Conservation (phyloP, 2,113 vertebrate genomes). For the Limnothrissa miodon region DNA sequence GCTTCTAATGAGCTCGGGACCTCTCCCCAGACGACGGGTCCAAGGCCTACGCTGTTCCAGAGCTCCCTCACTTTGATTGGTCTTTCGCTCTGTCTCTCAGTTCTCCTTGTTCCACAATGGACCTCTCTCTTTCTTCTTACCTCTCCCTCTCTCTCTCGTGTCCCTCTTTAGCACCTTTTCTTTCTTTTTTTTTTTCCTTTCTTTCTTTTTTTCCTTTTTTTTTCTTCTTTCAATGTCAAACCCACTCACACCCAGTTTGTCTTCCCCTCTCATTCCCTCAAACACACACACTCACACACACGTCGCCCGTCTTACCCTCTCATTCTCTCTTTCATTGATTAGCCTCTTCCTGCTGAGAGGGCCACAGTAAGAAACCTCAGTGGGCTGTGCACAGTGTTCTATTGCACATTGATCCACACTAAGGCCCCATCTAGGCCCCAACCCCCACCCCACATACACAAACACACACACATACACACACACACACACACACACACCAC, state of each 20-base stretch:
- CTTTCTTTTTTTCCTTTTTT: neutral
- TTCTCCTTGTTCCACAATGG: neutral
- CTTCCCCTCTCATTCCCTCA: neutral
- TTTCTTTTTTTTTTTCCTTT: neutral
- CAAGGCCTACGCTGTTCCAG: neutral
- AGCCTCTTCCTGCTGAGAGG: neutral
- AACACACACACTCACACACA: too few relatives aligned
- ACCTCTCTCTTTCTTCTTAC: neutral
- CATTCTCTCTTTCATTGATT: neutral
- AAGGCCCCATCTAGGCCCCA: neutral
- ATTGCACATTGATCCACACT: slow-evolving; percentile 15
- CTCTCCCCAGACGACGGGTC: neutral
- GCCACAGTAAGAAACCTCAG: slow-evolving; percentile 33
- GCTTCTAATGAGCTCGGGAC: slow-evolving; percentile 60
- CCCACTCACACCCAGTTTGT: neutral
- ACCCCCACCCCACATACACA: neutral
- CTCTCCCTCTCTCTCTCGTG: neutral
- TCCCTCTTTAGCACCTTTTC: neutral
- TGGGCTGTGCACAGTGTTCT: slow-evolving; percentile 51
- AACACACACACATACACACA: neutral
- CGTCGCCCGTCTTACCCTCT: slow-evolving; percentile 29
- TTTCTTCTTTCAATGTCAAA: neutral
- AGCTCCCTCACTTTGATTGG: neutral
- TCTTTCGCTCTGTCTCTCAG: neutral
- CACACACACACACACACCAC: neutral